phyloP scores from a whole-genome alignment of 2,797 vertebrate genomes.

The Rhinatrema bivittatum region DNA sequence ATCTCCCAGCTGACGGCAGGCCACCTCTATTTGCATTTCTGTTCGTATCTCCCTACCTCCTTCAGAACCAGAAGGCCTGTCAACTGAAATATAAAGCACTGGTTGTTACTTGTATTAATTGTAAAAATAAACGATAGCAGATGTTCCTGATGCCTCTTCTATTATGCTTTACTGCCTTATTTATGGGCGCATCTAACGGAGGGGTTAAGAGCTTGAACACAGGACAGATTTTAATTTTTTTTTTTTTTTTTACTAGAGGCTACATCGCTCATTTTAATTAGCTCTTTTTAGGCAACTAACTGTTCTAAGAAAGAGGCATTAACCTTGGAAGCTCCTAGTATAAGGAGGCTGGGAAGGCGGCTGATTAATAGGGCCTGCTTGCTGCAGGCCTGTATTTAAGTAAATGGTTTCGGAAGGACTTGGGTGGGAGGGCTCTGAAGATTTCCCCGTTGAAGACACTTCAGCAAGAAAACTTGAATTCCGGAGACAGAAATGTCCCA shows the following conservation, averaged over 20 bases:
- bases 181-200: not conserved
- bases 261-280: slow-evolving; percentile 2
- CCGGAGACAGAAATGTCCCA: no score
- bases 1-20: no score
- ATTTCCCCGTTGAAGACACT: no score
- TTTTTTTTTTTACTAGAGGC: slow-evolving; percentile 3
- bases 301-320: slow-evolving; percentile 12
- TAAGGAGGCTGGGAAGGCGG: slow-evolving; percentile 18
- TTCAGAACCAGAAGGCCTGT: no score
- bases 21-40: no score
- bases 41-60: no score
- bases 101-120: no score
- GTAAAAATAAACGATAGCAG: not conserved
- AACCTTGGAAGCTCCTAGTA: slow-evolving; percentile 4
- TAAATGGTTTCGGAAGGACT: slow-evolving; percentile 22
- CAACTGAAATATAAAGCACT: no score
- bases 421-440: no score
- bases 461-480: no score
- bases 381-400: slow-evolving; percentile 22
- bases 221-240: not conserved
- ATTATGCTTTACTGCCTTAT: not conserved
- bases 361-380: slow-evolving; percentile 23
- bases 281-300: slow-evolving; percentile 6
- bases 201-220: not conserved
- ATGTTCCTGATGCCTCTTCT: not conserved